phyloP scores from a whole-genome alignment of 1,140 invertebrate species.

The Anagrus nilaparvatae region DNA sequence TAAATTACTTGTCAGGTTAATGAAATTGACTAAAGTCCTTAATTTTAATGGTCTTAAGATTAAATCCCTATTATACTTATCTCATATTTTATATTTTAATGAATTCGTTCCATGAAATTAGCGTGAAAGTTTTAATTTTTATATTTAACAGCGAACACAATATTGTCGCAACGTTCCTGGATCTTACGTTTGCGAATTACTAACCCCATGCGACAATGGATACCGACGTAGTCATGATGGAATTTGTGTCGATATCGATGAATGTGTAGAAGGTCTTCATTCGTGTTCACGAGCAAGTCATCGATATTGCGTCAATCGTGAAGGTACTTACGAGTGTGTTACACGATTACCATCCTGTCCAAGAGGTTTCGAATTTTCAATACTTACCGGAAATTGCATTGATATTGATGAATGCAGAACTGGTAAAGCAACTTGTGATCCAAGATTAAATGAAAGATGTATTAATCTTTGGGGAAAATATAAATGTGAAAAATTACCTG shows the following conservation, averaged over 20 bases:
- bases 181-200: slow-evolving; percentile 24
- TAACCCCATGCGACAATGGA: slow-evolving; percentile 23
- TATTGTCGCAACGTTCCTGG: slow-evolving; percentile 30
- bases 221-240: slow-evolving; percentile 31
- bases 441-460: slow-evolving; percentile 41
- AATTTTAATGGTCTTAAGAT: too few species aligned
- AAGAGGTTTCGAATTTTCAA: slow-evolving; percentile 31
- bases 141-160: slow-evolving; percentile 19
- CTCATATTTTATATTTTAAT: too few species aligned
- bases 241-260: slow-evolving; percentile 44
- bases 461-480: slow-evolving; percentile 49
- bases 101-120: too few species aligned
- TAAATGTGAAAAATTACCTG: slow-evolving; percentile 37
- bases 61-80: too few species aligned
- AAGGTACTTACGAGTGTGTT: slow-evolving; percentile 43
- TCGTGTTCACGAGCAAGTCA: slow-evolving; percentile 29
- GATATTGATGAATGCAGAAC: slow-evolving; percentile 55
- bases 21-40: too few species aligned
- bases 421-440: slow-evolving; percentile 35
- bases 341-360: slow-evolving; percentile 28
- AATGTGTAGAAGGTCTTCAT: slow-evolving; percentile 36
- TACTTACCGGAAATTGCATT: slow-evolving; percentile 36
- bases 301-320: slow-evolving; percentile 43
- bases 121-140: too few species aligned
- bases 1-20: too few species aligned